Evolutionary conservation across 1,140 invertebrate genomes (phyloP), one percentile per base, ranked within the genome.

Genomic region (Lepidurus couesii): DNA sequence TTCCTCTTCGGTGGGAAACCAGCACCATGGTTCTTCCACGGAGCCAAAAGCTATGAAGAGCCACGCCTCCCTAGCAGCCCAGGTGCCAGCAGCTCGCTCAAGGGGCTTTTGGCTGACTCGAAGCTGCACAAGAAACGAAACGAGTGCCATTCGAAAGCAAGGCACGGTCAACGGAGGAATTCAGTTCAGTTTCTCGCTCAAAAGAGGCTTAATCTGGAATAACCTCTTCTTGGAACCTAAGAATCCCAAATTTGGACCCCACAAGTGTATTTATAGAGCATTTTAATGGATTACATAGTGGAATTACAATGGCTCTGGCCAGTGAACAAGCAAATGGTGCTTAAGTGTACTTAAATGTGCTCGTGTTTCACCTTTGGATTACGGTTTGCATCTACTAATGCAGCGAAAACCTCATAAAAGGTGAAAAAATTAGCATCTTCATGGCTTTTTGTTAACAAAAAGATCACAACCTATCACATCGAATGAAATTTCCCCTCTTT

Each of bases 141-240:
- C 53, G 53, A 65, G 13, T 7, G 53, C 21, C 53, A 65, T 65
- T 65, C 53, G 53, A n/a, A 16, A 65, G 53, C 53, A 65, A 65
- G n/a, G 53, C 53, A 65, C 53, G 53, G 21, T 21, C 53, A 65
- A 21, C 21, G 53, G 16, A 13, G 53, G 53, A 65, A 65, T 65
- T 65, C 53, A 65, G 53, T 65, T 65, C 53, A 65, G 53, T 65
- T 65, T 65, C 53, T n/a, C 53, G 53, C 53, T 65, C 21, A 13
- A 13, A n/a, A 65, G 21, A 65, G 53, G 53, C 16, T 65, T 21
- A 9, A 16, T 65, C 21, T 65, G 13, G 53, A 65, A 21, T 13
- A 65, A 65, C 21, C 13, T 65, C 53, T 65, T 5, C 9, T 65
- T 16, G 21, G 16, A 65, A 16, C 53, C 8, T 21, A 16, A 16